Percentiles rank a stretch among this genome's conserved stretches.
Conservation (phyloP, 2,888 invertebrate genomes). For the Prostheceraeus crozeri region DNA sequence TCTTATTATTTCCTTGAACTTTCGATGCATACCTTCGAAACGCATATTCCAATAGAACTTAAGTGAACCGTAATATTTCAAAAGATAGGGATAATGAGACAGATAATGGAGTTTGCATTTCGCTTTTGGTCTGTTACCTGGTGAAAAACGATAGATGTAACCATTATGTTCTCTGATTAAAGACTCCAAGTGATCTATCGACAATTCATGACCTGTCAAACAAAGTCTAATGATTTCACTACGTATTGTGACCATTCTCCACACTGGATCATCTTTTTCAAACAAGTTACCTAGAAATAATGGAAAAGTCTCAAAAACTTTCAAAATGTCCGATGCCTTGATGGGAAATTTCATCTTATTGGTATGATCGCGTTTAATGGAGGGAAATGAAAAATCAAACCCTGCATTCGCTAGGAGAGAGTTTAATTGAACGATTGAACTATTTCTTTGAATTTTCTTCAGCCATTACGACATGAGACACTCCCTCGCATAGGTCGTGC, state of each 20-base stretch:
- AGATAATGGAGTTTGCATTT: conserved; percentile 35
- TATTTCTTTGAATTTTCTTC: background rate
- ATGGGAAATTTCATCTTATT: conserved; percentile 19
- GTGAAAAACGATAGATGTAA: conserved; percentile 2
- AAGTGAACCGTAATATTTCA: conserved; percentile 40
- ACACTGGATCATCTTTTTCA: no score
- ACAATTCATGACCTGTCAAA: no score
- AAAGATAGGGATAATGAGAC: conserved; percentile 39
- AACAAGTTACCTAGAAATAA: no score
- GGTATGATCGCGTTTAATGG: background rate
- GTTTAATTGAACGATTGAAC: conserved; percentile 2
- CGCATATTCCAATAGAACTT: conserved; percentile 41
- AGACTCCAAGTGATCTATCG: conserved; percentile 13
- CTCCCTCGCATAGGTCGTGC: conserved; percentile 13
- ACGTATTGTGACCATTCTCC: no score
- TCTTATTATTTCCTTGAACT: conserved; percentile 41
- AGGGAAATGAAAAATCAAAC: background rate
- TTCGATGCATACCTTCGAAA: conserved; percentile 42
- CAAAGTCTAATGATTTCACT: no score
- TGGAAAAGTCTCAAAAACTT: no score
- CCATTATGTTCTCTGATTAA: background rate
- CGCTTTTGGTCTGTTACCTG: conserved; percentile 6
- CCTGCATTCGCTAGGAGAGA: background rate
- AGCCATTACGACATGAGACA: conserved; percentile 19
- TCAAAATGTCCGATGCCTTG: conserved; percentile 1